Conservation (phyloP, 2,797 vertebrate species). For the Jordanella pulchra region DNA sequence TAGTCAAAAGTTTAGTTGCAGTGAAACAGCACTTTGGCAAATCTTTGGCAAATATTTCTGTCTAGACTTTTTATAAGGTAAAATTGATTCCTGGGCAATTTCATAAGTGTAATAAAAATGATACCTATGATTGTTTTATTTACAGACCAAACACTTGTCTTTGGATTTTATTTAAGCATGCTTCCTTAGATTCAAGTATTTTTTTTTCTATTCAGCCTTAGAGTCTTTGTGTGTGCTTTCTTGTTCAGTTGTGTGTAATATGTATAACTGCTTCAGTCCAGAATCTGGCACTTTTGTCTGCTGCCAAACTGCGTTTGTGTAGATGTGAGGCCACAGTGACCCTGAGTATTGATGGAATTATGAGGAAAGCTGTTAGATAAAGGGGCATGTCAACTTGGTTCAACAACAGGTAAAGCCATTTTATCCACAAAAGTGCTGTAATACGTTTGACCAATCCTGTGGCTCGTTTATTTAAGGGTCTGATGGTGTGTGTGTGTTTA, state of each 20-base stretch:
- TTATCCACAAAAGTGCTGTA: slow-evolving; percentile 30
- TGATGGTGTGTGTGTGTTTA: background rate
- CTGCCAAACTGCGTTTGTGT: slow-evolving; percentile 25
- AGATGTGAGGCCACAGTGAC: slow-evolving; percentile 31
- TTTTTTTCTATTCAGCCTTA: background rate
- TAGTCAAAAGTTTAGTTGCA: background rate
- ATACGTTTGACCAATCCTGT: slow-evolving; percentile 30
- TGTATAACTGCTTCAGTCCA: slow-evolving; percentile 9
- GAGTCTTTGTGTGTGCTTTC: background rate
- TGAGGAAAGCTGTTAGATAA: slow-evolving; percentile 30
- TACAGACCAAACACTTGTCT: slow-evolving; percentile 5
- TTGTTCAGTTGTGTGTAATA: slow-evolving; percentile 5
- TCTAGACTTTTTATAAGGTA: background rate
- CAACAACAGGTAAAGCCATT: slow-evolving; percentile 36
- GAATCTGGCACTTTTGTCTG: background rate
- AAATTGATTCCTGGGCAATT: background rate
- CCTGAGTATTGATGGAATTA: slow-evolving; percentile 24
- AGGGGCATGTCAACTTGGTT: slow-evolving; percentile 38
- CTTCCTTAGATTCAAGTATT: background rate
- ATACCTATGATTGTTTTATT: background rate
- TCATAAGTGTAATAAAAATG: background rate
- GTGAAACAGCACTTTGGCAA: slow-evolving; percentile 14
- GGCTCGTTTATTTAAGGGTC: slow-evolving; percentile 12
- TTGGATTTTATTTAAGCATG: background rate
- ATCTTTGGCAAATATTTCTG: slow-evolving; percentile 11